Percentiles rank a stretch among this genome's conserved stretches.
Conservation (phyloP, 1,140 invertebrate genomes). For the Phenacoccus solenopsis region DNA sequence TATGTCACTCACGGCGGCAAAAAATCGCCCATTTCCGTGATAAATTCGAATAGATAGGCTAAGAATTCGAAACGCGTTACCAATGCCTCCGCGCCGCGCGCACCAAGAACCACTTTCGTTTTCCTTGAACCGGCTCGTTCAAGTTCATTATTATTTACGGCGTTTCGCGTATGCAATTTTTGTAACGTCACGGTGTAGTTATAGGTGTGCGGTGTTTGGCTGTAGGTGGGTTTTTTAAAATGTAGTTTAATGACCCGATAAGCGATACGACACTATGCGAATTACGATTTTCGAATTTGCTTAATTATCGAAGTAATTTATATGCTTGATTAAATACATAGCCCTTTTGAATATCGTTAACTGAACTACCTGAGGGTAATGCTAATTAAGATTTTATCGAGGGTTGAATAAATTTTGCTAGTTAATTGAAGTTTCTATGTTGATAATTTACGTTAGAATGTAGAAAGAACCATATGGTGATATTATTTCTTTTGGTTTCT, state of each 20-base stretch:
- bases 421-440: neutral
- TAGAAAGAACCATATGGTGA: neutral
- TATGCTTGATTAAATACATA: no score
- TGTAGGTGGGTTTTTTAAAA: no score
- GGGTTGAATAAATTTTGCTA: neutral
- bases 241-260: no score
- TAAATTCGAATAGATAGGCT: neutral
- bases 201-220: no score
- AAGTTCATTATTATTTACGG: constrained; percentile 8
- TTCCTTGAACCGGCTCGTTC: neutral
- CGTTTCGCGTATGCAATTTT: neutral
- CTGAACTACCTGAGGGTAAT: no score
- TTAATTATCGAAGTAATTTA: no score
- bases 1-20: neutral
- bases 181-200: neutral
- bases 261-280: neutral
- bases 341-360: no score
- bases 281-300: neutral
- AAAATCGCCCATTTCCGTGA: neutral
- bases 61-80: neutral
- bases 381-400: no score
- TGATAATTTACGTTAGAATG: neutral
- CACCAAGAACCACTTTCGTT: neutral
- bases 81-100: neutral
- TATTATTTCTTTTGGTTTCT: neutral